A percentile compares a stretch with the other conserved stretches of the same genome.
Evolutionary conservation across 35 echinoderm and acorn worm genomes (phyloP).

Genomic region (Stichopus chloronotus): DNA sequence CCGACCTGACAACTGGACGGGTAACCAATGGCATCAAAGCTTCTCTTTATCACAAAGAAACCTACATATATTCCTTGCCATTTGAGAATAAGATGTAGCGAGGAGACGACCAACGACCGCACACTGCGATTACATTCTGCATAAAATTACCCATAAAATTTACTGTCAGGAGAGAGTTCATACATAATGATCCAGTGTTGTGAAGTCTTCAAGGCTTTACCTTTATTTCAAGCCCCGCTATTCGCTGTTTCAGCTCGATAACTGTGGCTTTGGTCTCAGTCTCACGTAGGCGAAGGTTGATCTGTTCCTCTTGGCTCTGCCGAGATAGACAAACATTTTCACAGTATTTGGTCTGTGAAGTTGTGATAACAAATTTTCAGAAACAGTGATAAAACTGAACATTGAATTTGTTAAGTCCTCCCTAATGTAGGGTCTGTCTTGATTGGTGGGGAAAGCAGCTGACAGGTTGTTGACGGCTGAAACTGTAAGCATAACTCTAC

Average conservation of each 20-base stretch:
- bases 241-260: constrained; percentile 73
- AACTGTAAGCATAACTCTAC: too few relatives aligned
- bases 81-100: neutral
- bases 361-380: too few relatives aligned
- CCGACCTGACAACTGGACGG: neutral
- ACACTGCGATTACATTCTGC: neutral
- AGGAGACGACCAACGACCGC: neutral
- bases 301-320: constrained; percentile 92
- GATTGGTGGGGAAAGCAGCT: too few relatives aligned
- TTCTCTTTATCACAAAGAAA: neutral
- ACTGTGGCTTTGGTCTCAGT: constrained; percentile 76
- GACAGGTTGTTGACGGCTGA: too few relatives aligned
- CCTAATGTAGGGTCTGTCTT: too few relatives aligned
- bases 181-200: too few relatives aligned
- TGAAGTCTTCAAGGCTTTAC: constrained; percentile 22
- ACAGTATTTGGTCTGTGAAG: too few relatives aligned
- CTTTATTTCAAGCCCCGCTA: constrained; percentile 79
- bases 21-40: neutral
- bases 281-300: constrained; percentile 78
- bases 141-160: neutral
- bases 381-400: too few relatives aligned
- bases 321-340: neutral
- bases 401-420: too few relatives aligned
- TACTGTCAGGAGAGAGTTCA: too few relatives aligned
- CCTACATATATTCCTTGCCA: neutral